These are phyloP conservation scores for Dufourea novaeangliae DNA, from an alignment of 1,140 invertebrate species.

Conservation along the genomic window DNA sequence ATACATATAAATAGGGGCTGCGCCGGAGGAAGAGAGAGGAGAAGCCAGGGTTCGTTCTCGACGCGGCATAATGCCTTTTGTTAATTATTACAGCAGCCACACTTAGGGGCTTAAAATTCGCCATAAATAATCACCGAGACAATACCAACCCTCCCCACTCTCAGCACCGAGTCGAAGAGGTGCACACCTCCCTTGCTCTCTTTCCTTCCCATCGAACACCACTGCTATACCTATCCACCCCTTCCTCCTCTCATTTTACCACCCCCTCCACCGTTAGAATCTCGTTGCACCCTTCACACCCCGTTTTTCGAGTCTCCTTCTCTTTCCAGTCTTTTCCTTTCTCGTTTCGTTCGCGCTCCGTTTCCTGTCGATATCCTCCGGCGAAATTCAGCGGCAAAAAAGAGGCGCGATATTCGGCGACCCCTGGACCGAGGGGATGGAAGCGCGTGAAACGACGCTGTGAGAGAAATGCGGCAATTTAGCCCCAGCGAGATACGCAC, in stretches of 20 bases:
- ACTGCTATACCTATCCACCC: not conserved
- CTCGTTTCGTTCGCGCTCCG: slow-evolving; percentile 46
- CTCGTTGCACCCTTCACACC: not conserved
- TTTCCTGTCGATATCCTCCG: slow-evolving; percentile 59
- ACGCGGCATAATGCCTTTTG: slow-evolving; percentile 72
- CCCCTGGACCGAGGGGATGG: not conserved
- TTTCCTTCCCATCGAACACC: slow-evolving; percentile 18
- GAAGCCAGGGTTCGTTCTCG: slow-evolving; percentile 48
- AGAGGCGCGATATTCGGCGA: slow-evolving; percentile 41
- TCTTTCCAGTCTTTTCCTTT: slow-evolving; percentile 13
- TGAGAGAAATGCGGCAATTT: slow-evolving; percentile 48
- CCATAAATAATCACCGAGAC: slow-evolving; percentile 72
- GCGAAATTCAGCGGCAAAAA: slow-evolving; percentile 41
- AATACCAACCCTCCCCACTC: slow-evolving; percentile 52
- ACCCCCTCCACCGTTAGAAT: not conserved
- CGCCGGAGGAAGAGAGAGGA: not conserved
- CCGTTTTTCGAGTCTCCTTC: slow-evolving; percentile 17
- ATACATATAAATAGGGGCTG: too few relatives aligned
- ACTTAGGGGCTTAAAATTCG: slow-evolving; percentile 73
- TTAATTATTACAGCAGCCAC: slow-evolving; percentile 74
- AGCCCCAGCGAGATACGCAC: not conserved
- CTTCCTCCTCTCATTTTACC: not conserved
- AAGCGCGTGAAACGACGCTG: slow-evolving; percentile 38
- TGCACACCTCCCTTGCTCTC: slow-evolving; percentile 19
- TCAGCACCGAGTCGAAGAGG: slow-evolving; percentile 4